Base-by-base conservation (phyloP, 2,888 invertebrate species). In the Augiades crinisus region DNA sequence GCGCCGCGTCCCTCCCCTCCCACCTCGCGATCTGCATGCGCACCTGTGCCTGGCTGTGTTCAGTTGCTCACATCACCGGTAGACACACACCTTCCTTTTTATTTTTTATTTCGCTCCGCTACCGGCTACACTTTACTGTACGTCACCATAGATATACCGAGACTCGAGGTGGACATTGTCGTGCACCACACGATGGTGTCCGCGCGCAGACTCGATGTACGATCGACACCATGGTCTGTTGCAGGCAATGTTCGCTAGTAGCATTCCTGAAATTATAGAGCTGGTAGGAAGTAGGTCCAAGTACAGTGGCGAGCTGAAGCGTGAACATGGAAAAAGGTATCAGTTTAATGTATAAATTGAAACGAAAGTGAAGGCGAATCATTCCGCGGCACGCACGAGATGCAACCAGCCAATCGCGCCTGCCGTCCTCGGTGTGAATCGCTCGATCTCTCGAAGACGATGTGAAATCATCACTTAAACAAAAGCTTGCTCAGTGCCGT, bases 211-310 rank as follows among this genome's bases (percentile, higher is more conserved):
- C 75, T 75, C 73, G 69, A 71, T 75, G 68, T 77, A 72, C 84
- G 81, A 85, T 75, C 84, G 83, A 80, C 89, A 83, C 89, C 88
- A 81, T 88, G 89, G 89, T 92, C 93, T 92, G 93, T 94, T 95
- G 91, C 95, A 98, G 98, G 99, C 98, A 92, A 98, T 99, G 95
- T 99, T 99, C 96, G 98, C 99, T 93, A 98, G 98, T 95, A 98
- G 98, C 94, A 98, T 99, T 92, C 99, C 99, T 91, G 99, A 99
- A 95, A 98, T 99, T 92, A 98, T 98, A 92, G 98, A 99, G 93
- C 97, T 99, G 92, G 96, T 99, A 93, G 98, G 98, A 92, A 96
- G 96, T 94, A 96, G 98, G 92, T 98, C 98, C 93, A 98, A 98
- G 93, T 99, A 99, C 94, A 96, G 98, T 92, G 99, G 99, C 91